Evolutionary conservation across 1,140 invertebrate genomes (phyloP), one percentile per base, ranked within the genome.

Genomic region (Tetragnatha versicolor): DNA sequence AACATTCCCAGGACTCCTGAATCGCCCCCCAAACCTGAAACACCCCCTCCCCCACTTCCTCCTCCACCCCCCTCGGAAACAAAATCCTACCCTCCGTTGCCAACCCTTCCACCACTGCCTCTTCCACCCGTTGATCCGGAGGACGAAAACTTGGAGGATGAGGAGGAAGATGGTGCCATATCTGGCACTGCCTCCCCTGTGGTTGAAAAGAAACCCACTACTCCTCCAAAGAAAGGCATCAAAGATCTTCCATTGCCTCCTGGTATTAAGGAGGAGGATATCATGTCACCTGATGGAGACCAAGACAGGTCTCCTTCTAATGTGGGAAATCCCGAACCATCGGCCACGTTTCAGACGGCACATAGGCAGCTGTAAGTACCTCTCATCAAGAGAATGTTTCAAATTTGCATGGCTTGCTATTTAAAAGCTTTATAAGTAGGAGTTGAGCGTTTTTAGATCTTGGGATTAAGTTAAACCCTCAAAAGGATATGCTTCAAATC

Each of bases 171-270:
- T 9, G 55, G 33, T 31, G 55, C 20, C 25, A 29, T 29, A 60
- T 27, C 33, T 25, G 14, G 27, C 49, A 31, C 39, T 39, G 2
- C 35, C 29, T 49, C 77, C 51, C 79, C 65, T 55, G 31, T 42
- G 35, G 49, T 45, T 22, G 51, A 53, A 42, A 49, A 60, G 61
- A 63, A 47, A 49, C 53, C 58, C 20, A 72, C 22, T 22, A 69
- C 85, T 10, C 84, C 86, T n/a, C 79, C 84, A n/a, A 90, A 88
- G 81, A 90, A 90, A 73, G 89, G 92, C 72, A 92, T 95, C 80
- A 93, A 93, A 85, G 94, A 94, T 86, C 86, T 96, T 77, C 94
- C 94, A 3, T 93, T 96, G 92, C 94, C 94, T 63, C 93, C 94
- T 82, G 91, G 92, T 92, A 85, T 83, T 10, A 81, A 75, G 20